Conservation (phyloP, 2,888 invertebrate species). For the Pheosia gnoma region DNA sequence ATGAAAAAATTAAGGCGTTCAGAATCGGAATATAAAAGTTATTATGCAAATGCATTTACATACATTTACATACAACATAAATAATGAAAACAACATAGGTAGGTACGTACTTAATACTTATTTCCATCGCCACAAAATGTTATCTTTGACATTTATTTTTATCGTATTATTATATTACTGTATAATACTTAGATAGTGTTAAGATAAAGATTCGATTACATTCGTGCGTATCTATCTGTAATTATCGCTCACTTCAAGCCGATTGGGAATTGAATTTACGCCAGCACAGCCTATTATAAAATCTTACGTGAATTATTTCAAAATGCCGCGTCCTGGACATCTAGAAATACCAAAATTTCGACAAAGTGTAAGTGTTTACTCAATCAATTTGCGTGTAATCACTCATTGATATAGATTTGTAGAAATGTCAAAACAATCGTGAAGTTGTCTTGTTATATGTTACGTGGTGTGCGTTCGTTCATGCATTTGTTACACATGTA, state of each 20-base stretch:
- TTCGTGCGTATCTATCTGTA: slow-evolving; percentile 13
- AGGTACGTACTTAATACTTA: not conserved
- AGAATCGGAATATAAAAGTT: too few relatives aligned
- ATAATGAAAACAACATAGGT: not conserved
- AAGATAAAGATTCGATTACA: slow-evolving; percentile 27
- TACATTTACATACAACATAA: not conserved
- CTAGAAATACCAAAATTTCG: slow-evolving; percentile 52
- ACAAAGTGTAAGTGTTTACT: slow-evolving; percentile 52
- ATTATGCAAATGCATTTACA: not conserved
- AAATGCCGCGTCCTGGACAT: slow-evolving; percentile 31
- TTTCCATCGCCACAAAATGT: slow-evolving; percentile 28
- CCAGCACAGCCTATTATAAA: slow-evolving; percentile 17
- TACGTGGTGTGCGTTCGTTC: not conserved
- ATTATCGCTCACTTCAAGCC: slow-evolving; percentile 62
- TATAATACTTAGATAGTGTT: slow-evolving; percentile 20
- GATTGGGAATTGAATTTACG: slow-evolving; percentile 37
- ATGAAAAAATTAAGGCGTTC: too few relatives aligned
- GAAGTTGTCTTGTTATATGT: slow-evolving; percentile 38
- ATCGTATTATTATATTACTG: slow-evolving; percentile 18
- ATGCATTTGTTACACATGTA: too few relatives aligned
- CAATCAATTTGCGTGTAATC: slow-evolving; percentile 7
- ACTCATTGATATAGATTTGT: not conserved
- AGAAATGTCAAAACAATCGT: slow-evolving; percentile 35
- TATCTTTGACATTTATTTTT: slow-evolving; percentile 36
- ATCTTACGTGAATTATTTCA: slow-evolving; percentile 20